phyloP scores from a whole-genome alignment of 2,888 invertebrate species.

The Synanthedon tipuliformis region DNA sequence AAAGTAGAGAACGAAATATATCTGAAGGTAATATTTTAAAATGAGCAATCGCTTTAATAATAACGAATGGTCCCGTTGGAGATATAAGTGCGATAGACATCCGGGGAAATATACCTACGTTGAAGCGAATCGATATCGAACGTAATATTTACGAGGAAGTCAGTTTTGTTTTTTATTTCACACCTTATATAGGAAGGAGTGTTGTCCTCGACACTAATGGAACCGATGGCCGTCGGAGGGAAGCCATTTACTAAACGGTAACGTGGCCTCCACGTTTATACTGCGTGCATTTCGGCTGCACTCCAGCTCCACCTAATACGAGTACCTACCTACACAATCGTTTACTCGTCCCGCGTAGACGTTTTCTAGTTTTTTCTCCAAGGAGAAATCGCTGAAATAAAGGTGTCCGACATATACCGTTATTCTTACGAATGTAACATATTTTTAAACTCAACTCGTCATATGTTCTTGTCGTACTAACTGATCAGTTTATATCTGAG shows the following conservation, averaged over 20 bases:
- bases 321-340: background rate
- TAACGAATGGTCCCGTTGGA: conserved; percentile 21
- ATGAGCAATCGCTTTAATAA: conserved; percentile 16
- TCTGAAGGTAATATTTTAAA: conserved; percentile 5
- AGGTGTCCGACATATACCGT: too few species aligned
- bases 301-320: background rate
- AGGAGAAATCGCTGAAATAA: background rate
- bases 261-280: background rate
- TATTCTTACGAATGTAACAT: too few species aligned
- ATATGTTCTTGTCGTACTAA: too few species aligned
- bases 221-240: background rate
- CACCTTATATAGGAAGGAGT: background rate
- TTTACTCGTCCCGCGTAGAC: background rate
- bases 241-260: conserved; percentile 1
- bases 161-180: background rate
- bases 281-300: background rate
- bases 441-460: too few species aligned
- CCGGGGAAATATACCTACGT: background rate
- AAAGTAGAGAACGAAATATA: too few species aligned
- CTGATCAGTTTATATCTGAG: too few species aligned
- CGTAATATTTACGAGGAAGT: background rate
- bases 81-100: conserved; percentile 19
- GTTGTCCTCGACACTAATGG: background rate
- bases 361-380: background rate
- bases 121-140: background rate